These are phyloP conservation scores for Microtus richardsoni DNA, from an alignment of 2,113 vertebrate genomes.

Conservation along the genomic window DNA sequence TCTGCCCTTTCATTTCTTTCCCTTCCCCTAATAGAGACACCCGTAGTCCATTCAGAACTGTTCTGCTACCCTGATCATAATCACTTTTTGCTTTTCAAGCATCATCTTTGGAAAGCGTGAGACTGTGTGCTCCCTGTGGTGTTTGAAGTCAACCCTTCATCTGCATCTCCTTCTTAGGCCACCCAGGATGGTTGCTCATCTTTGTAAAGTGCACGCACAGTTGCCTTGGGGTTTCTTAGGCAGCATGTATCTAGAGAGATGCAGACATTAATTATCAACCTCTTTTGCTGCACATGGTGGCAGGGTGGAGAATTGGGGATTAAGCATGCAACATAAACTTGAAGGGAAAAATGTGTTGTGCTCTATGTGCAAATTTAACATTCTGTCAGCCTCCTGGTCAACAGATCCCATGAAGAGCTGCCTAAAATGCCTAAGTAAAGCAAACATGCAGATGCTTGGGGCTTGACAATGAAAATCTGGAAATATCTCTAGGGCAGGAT, in stretches of 20 bases:
- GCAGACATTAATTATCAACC: slow-evolving; percentile 76
- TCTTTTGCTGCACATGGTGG: slow-evolving; percentile 67
- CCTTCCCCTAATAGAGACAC: neutral
- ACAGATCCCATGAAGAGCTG: slow-evolving; percentile 38
- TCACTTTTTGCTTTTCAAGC: slow-evolving; percentile 64
- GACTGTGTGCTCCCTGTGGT: slow-evolving; percentile 36
- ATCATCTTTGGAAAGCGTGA: slow-evolving; percentile 40
- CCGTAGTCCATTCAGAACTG: neutral
- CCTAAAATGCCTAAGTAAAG: slow-evolving; percentile 59
- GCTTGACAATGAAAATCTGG: slow-evolving; percentile 60
- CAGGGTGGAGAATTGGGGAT: slow-evolving; percentile 74
- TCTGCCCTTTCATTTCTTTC: neutral
- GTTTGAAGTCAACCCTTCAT: slow-evolving; percentile 42
- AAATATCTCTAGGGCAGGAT: slow-evolving; percentile 35
- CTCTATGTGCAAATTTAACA: slow-evolving; percentile 74
- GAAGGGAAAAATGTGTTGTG: slow-evolving; percentile 33
- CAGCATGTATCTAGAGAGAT: slow-evolving; percentile 48
- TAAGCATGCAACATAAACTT: slow-evolving; percentile 70
- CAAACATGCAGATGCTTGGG: slow-evolving; percentile 59
- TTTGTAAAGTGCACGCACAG: neutral
- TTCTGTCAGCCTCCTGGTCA: slow-evolving; percentile 66
- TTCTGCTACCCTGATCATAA: slow-evolving; percentile 62
- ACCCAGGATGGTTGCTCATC: neutral
- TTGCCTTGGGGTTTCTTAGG: slow-evolving; percentile 56
- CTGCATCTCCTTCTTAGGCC: neutral